A percentile compares a stretch with the other conserved stretches of the same genome.
Conservation (phyloP, 2,888 invertebrate genomes). For the Heliconius ethilla region DNA sequence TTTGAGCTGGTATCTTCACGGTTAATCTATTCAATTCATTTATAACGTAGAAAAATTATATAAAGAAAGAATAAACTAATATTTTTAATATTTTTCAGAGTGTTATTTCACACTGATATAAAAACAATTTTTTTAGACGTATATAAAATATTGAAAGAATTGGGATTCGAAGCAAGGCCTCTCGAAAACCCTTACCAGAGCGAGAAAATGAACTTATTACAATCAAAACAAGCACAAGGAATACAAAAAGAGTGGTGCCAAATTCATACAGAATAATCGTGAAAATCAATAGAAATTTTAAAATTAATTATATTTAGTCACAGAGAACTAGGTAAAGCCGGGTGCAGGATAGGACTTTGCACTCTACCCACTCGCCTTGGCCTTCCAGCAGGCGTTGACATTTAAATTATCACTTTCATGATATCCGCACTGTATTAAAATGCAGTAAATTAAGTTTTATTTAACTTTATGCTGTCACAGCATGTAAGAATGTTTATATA, state of each 20-base stretch:
- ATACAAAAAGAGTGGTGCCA: too few relatives aligned
- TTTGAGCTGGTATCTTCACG: not conserved
- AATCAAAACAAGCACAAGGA: too few relatives aligned
- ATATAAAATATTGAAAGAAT: too few relatives aligned
- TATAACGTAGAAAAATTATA: not conserved
- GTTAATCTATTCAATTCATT: not conserved
- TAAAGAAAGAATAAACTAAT: not conserved
- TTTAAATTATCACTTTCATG: constrained; percentile 29
- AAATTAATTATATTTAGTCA: not conserved
- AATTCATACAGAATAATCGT: too few relatives aligned
- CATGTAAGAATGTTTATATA: too few relatives aligned
- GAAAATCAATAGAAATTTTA: not conserved
- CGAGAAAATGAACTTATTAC: too few relatives aligned
- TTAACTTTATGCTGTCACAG: too few relatives aligned
- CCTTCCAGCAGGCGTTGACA: constrained; percentile 34
- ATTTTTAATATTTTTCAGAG: not conserved
- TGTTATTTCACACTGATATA: too few relatives aligned
- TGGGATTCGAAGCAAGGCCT: too few relatives aligned
- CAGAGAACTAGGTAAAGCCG: not conserved
- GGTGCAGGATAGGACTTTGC: constrained; percentile 1
- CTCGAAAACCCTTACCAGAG: too few relatives aligned
- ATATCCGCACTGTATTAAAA: constrained; percentile 8
- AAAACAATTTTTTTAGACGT: too few relatives aligned
- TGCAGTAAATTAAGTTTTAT: not conserved
- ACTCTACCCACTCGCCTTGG: constrained; percentile 28